Conservation (phyloP, 2,888 invertebrate species). For the Bembecia ichneumoniformis region DNA sequence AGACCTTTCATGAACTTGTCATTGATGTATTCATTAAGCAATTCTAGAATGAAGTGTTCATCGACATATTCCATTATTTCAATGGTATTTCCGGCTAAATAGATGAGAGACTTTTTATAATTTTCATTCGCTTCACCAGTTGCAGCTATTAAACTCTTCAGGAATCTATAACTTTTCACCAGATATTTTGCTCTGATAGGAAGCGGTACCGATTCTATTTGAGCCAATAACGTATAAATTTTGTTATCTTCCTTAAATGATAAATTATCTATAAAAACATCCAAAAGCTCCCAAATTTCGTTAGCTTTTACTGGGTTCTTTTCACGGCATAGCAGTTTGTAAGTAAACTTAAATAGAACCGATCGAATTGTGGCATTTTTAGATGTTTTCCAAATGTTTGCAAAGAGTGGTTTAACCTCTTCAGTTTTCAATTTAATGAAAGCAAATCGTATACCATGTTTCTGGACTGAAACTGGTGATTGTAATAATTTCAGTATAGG, state of each 20-base stretch:
- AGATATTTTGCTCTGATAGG: constrained; percentile 29
- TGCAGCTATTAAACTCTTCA: constrained; percentile 22
- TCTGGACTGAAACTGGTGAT: constrained; percentile 44
- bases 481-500: constrained; percentile 29
- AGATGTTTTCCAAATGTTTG: constrained; percentile 31
- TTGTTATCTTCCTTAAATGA: constrained; percentile 36
- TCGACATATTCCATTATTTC: constrained; percentile 29
- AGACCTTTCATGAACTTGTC: constrained; percentile 20
- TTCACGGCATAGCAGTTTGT: constrained; percentile 31
- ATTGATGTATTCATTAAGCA: constrained; percentile 29
- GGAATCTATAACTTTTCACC: constrained; percentile 33
- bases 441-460: constrained; percentile 43
- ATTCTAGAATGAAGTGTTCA: constrained; percentile 25
- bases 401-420: constrained; percentile 28
- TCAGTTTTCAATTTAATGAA: constrained; percentile 29
- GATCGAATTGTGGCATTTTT: constrained; percentile 41
- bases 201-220: constrained; percentile 24
- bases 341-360: constrained; percentile 38
- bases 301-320: constrained; percentile 22
- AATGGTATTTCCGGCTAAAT: constrained; percentile 14
- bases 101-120: neutral
- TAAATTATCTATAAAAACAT: constrained; percentile 38
- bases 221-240: constrained; percentile 30
- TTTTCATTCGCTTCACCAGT: neutral
- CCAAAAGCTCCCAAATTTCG: constrained; percentile 32